A percentile compares a stretch with the other conserved stretches of the same genome.
These are phyloP conservation scores for Microctonus aethiopoides DNA, from an alignment of 2,888 invertebrate genomes.

Conservation along the genomic window DNA sequence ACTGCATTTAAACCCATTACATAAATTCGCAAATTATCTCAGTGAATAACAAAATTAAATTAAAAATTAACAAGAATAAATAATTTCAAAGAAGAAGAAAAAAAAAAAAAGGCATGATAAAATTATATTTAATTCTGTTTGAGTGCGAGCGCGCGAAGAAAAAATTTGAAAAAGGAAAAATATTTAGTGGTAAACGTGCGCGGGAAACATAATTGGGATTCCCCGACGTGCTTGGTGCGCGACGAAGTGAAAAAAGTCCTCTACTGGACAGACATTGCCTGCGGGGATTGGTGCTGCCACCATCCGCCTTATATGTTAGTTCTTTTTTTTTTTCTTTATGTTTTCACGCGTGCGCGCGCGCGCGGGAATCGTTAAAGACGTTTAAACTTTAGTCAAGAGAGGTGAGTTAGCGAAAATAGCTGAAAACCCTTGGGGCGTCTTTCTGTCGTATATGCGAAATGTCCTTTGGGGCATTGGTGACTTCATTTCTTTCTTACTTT, in stretches of 20 bases:
- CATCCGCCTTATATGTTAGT: not conserved
- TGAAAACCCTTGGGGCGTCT: conserved; percentile 13
- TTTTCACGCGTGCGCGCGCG: not conserved
- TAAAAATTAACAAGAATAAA: no score
- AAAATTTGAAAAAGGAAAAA: not conserved
- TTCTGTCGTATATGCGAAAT: conserved; percentile 17
- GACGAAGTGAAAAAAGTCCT: conserved; percentile 19
- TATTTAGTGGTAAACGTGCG: not conserved
- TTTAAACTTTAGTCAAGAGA: conserved; percentile 35
- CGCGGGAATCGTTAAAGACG: conserved; percentile 38
- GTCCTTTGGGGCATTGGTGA: not conserved
- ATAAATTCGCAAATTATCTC: not conserved
- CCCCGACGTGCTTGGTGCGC: not conserved
- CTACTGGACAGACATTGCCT: not conserved
- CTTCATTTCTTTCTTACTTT: not conserved
- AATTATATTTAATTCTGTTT: no score
- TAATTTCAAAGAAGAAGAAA: no score
- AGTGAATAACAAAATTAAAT: not conserved
- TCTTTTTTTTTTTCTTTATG: not conserved
- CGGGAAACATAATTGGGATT: conserved; percentile 1
- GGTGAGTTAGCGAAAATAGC: conserved; percentile 13
- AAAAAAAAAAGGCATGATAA: no score
- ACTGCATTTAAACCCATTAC: not conserved
- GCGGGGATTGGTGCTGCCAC: not conserved
- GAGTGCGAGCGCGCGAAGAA: not conserved